Base-by-base conservation (phyloP, 2,113 vertebrate species). In the Ameiurus melas region DNA sequence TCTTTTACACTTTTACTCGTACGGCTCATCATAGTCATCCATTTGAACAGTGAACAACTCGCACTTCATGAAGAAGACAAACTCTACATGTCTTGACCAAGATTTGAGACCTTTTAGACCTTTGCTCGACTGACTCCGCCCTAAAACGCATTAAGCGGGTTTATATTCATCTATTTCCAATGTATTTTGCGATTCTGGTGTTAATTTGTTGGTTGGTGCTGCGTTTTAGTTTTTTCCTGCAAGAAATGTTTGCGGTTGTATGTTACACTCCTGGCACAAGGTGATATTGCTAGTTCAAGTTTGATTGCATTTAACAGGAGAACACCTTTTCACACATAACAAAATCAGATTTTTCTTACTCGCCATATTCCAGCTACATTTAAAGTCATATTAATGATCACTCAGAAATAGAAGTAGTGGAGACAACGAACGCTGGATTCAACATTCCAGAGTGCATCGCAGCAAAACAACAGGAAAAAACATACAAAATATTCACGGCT, bases 21-120 rank as follows among this genome's bases (percentile, higher is more conserved):
- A 92, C 92, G 93, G 94, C 95, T 96, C 96, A 96, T 95, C 96
- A 1, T n/a, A 83, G 70, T 62, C 73, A 33, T 86, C 16, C 58
- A 95, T 96, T 96, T 96, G 96, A 96, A 96, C 96, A 96, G 93
- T 95, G 95, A 96, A 96, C 94, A 96, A 96, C 95, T 96, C 94
- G 93, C 94, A 94, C 94, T 91, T 94, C 94, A 93, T 95, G 93
- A 93, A 73, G 51, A 36, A 19, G 85, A 58, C 30, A 36, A 62
- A 43, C 55, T 39, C 55, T 5, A 51, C 30, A 0, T 60, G 57
- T 55, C 51, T 81, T 20, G 1, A 58, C 5, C 53, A 27, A 55
- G 51, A 19, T 19, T 55, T 30, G n/a, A 20, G 53, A 17, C 13
- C 19, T 33, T 10, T 30, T 81, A 58, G 51, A 17, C 2, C 75